Percentiles rank a stretch among this genome's conserved stretches.
These are phyloP conservation scores for Deilephila porcellus DNA, from an alignment of 2,888 invertebrate genomes.

Conservation along the genomic window DNA sequence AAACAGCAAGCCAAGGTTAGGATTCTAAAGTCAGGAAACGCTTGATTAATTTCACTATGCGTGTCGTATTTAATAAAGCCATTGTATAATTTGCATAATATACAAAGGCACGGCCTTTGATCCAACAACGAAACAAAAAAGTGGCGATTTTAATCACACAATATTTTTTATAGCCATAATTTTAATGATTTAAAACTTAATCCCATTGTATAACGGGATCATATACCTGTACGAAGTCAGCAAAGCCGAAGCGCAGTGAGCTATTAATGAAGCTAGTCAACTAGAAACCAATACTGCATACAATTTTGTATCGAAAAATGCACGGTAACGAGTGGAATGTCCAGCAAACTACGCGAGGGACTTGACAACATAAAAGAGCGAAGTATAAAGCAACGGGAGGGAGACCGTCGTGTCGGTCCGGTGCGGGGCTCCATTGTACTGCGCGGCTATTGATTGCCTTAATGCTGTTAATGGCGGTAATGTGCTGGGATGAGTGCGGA, in stretches of 20 bases:
- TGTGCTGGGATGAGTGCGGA: background rate
- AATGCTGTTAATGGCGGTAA: background rate
- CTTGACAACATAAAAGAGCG: slow-evolving; percentile 46
- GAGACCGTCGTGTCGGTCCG: slow-evolving; percentile 9
- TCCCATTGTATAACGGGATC: no score
- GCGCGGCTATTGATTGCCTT: background rate
- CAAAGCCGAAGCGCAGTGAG: slow-evolving; percentile 28
- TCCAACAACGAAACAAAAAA: no score
- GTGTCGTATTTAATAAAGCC: no score
- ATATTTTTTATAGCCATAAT: no score
- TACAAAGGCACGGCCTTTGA: no score
- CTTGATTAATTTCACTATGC: no score
- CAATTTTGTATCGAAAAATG: slow-evolving; percentile 35
- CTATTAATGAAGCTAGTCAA: slow-evolving; percentile 25
- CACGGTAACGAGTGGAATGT: slow-evolving; percentile 45
- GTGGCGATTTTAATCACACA: no score
- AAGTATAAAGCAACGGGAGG: slow-evolving; percentile 46
- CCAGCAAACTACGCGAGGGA: slow-evolving; percentile 43
- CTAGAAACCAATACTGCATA: slow-evolving; percentile 4
- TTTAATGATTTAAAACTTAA: no score
- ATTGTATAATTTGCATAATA: no score
- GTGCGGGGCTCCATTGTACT: slow-evolving; percentile 12
- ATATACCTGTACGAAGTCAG: background rate
- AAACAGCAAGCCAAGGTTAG: no score
- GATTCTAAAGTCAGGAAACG: no score